A percentile compares a stretch with the other conserved stretches of the same genome.
These are phyloP conservation scores for Dinocampus coccinellae DNA, from an alignment of 2,888 invertebrate species.

Conservation along the genomic window DNA sequence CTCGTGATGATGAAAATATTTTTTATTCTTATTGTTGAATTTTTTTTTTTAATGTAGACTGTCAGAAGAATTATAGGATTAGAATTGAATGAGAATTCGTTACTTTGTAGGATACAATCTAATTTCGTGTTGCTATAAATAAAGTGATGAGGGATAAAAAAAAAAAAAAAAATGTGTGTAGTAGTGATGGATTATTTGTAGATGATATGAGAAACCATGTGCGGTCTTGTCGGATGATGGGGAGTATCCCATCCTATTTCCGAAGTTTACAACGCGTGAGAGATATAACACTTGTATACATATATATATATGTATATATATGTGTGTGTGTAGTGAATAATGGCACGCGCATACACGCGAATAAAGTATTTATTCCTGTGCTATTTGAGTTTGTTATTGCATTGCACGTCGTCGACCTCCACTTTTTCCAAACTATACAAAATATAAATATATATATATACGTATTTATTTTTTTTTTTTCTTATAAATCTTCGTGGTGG, in stretches of 20 bases:
- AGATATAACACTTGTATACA: conserved; percentile 27
- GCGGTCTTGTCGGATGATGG: conserved; percentile 22
- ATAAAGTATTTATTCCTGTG: background rate
- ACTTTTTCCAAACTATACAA: background rate
- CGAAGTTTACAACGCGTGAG: conserved; percentile 44
- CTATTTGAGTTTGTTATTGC: background rate
- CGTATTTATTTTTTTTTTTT: no score
- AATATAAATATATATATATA: no score
- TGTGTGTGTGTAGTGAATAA: background rate
- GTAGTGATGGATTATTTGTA: background rate
- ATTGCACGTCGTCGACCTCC: background rate
- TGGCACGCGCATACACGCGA: background rate
- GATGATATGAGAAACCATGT: conserved; percentile 37
- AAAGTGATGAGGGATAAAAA: background rate
- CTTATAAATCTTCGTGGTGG: no score
- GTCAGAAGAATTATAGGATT: no score
- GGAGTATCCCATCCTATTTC: conserved; percentile 38
- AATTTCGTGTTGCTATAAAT: background rate
- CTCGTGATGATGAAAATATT: no score
- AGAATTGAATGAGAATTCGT: no score
- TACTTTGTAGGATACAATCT: no score
- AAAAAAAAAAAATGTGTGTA: conserved; percentile 2
- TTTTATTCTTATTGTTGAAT: no score
- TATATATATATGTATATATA: no score
- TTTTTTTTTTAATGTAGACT: no score